phyloP scores from a whole-genome alignment of 2,797 vertebrate genomes.

The Rhynchonycteris naso region DNA sequence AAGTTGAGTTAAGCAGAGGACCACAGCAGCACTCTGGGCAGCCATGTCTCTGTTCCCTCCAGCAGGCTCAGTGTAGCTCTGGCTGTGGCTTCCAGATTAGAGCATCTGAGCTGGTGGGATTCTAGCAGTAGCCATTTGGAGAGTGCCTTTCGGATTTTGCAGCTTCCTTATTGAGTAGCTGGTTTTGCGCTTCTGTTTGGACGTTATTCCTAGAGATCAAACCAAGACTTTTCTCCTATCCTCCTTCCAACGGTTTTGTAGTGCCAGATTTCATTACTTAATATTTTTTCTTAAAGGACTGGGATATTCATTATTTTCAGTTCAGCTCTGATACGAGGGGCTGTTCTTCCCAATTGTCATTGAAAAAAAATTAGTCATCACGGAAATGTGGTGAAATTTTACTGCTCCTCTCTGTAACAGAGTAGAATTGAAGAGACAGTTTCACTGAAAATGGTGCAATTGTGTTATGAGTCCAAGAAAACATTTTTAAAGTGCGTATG shows the following conservation, averaged over 20 bases:
- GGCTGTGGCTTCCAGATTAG: neutral
- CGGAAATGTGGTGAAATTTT: neutral
- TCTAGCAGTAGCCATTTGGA: neutral
- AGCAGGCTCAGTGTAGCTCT: neutral
- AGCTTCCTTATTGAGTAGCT: neutral
- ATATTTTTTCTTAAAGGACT: neutral
- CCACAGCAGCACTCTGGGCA: rapidly evolving
- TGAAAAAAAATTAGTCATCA: neutral
- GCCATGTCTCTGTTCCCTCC: neutral
- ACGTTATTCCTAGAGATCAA: neutral
- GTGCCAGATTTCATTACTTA: neutral
- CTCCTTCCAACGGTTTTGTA: neutral
- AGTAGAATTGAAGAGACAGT: neutral
- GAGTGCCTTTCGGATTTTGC: neutral
- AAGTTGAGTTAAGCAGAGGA: neutral
- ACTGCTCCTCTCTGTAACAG: neutral
- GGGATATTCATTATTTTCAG: neutral
- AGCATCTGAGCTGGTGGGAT: neutral
- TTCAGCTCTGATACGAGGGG: neutral
- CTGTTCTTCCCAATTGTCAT: neutral
- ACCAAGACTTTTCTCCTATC: neutral
- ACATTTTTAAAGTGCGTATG: neutral
- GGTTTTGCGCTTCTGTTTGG: neutral
- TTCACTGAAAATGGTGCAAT: neutral
- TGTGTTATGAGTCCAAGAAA: neutral